Evolutionary conservation across 2,113 vertebrate species (phyloP).

Genomic region (Chiloscyllium plagiosum): DNA sequence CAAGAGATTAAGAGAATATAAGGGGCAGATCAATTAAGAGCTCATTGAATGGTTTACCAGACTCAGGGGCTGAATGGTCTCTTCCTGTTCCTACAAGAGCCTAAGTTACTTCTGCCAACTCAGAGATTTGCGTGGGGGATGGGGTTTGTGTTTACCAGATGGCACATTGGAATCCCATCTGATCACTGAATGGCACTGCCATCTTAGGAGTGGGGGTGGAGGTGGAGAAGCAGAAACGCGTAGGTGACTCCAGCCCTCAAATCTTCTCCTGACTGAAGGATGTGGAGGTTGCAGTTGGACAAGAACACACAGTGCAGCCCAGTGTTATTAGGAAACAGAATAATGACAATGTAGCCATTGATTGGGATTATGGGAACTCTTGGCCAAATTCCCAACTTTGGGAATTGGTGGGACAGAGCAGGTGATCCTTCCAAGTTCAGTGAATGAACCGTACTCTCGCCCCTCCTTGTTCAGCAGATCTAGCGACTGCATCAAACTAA

Average conservation of each 20-base stretch:
- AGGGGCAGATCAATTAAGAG: neutral
- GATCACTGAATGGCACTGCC: neutral
- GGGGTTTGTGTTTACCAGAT: neutral
- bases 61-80: neutral
- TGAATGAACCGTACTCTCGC: neutral
- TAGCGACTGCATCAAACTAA: neutral
- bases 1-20: neutral
- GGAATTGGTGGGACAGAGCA: neutral
- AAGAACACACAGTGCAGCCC: no score
- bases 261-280: neutral
- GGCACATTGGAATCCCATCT: neutral
- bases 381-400: neutral
- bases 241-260: neutral
- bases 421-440: neutral
- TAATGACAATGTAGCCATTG: neutral
- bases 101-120: no score
- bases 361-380: no score
- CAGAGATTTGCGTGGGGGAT: neutral
- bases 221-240: no score
- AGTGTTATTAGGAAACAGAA: neutral
- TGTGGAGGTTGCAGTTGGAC: neutral
- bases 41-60: neutral
- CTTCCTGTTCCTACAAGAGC: neutral
- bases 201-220: neutral
- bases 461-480: neutral